A percentile compares a stretch with the other conserved stretches of the same genome.
These are phyloP conservation scores for Daktulosphaira vitifoliae DNA, from an alignment of 1,140 invertebrate species.

Conservation along the genomic window DNA sequence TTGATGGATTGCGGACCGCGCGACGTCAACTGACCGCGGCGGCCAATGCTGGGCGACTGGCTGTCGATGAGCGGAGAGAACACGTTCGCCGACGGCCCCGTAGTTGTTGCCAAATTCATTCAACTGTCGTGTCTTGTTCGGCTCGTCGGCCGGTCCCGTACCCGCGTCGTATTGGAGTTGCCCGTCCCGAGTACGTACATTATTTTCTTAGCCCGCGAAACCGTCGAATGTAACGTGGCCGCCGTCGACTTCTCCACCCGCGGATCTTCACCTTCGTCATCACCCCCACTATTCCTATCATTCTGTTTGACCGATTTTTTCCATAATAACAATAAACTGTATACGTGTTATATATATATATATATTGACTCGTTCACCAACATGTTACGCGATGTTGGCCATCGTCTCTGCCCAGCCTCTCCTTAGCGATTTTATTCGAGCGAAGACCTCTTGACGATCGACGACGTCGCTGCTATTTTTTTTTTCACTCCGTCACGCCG, in stretches of 20 bases:
- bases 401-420: too few relatives aligned
- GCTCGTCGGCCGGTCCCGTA: conserved; percentile 6
- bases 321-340: background rate
- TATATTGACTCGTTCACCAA: too few relatives aligned
- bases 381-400: too few relatives aligned
- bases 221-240: background rate
- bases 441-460: too few relatives aligned
- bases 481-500: background rate
- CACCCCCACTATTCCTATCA: background rate
- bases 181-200: background rate
- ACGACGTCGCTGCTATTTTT: too few relatives aligned
- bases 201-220: conserved; percentile 18
- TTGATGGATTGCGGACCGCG: too few relatives aligned
- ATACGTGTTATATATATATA: too few relatives aligned
- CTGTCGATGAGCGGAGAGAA: too few relatives aligned
- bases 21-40: too few relatives aligned
- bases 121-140: background rate
- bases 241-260: background rate
- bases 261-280: background rate
- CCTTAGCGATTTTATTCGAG: too few relatives aligned
- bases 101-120: conserved; percentile 26
- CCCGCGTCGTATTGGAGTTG: conserved; percentile 15
- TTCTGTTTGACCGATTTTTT: conserved; percentile 11
- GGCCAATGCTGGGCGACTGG: too few relatives aligned
- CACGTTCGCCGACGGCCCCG: background rate